Evolutionary conservation across 2,113 vertebrate genomes (phyloP).

Genomic region (Tapirus terrestris): DNA sequence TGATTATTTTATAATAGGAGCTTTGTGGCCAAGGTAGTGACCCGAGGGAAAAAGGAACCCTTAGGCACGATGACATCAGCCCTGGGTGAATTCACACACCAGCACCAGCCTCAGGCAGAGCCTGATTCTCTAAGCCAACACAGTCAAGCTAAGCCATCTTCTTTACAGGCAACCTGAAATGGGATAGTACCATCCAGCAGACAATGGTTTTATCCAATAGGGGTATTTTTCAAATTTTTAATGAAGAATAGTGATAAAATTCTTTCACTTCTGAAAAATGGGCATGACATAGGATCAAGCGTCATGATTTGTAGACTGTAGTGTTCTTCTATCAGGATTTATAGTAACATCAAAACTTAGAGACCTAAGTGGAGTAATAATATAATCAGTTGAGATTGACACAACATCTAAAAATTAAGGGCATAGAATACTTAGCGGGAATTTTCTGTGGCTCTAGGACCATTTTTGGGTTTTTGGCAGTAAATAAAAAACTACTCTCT

Average conservation of each 20-base stretch:
- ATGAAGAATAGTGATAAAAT: not conserved
- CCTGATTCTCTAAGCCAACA: not conserved
- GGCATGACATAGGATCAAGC: not conserved
- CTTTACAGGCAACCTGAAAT: not conserved
- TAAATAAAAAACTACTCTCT: not conserved
- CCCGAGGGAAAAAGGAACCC: not conserved
- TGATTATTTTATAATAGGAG: not conserved
- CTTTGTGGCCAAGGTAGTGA: rapidly evolving
- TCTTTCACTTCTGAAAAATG: not conserved
- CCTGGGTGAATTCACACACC: not conserved
- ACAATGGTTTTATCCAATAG: not conserved
- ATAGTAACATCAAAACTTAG: not conserved
- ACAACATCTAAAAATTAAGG: not conserved
- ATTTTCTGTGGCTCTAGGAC: not conserved
- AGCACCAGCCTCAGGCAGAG: not conserved
- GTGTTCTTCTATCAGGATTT: not conserved
- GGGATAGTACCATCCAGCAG: rapidly evolving
- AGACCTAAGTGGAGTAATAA: not conserved
- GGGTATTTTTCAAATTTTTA: not conserved
- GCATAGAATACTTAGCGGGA: rapidly evolving
- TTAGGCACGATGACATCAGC: rapidly evolving
- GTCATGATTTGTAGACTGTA: not conserved
- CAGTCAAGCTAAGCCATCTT: rapidly evolving
- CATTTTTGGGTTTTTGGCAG: not conserved
- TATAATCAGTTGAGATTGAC: rapidly evolving